Evolutionary conservation across 2,888 invertebrate species (phyloP).

Genomic region (Spilarctia lutea): DNA sequence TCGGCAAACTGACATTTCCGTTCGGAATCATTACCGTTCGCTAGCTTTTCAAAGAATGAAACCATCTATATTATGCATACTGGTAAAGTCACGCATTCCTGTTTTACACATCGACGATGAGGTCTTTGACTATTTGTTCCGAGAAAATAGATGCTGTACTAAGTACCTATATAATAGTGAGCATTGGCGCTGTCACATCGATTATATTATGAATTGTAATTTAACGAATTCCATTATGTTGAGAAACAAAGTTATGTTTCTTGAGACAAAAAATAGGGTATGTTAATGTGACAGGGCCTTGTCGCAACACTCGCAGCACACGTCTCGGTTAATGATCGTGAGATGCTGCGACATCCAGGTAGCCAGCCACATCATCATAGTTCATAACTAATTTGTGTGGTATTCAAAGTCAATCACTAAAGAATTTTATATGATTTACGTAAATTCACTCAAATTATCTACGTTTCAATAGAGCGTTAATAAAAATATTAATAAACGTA

Average conservation of each 20-base stretch:
- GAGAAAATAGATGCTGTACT: conserved; percentile 57
- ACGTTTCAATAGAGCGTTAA: neutral
- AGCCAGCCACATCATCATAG: conserved; percentile 59
- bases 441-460: neutral
- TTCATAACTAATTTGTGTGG: conserved; percentile 72
- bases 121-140: conserved; percentile 65
- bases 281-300: conserved; percentile 36
- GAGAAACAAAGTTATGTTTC: conserved; percentile 24
- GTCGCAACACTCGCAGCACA: conserved; percentile 52
- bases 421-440: conserved; percentile 13
- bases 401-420: conserved; percentile 60
- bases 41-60: conserved; percentile 60
- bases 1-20: conserved; percentile 80
- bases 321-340: conserved; percentile 61
- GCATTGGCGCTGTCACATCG: conserved; percentile 38
- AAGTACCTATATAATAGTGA: conserved; percentile 37
- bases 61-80: conserved; percentile 54
- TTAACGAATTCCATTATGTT: conserved; percentile 46
- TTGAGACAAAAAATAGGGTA: conserved; percentile 36
- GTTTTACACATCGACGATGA: conserved; percentile 55
- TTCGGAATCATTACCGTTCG: conserved; percentile 66
- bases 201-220: conserved; percentile 56
- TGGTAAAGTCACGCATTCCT: conserved; percentile 58
- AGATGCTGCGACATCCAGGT: conserved; percentile 62
- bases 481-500: neutral